phyloP scores from a whole-genome alignment of 1,140 invertebrate species.

The Pectinophora gossypiella region DNA sequence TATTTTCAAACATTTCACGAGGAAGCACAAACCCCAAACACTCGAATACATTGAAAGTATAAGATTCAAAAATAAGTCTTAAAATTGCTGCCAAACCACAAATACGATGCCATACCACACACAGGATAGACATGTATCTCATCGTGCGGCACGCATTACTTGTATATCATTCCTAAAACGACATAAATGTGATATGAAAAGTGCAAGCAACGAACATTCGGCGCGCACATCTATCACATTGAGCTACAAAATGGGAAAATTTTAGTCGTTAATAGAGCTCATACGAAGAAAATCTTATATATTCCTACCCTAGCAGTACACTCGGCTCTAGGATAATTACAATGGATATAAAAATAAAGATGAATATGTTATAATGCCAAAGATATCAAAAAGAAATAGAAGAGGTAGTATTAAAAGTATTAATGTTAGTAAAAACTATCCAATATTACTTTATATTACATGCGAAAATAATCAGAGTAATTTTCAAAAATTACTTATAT shows the following conservation, averaged over 20 bases:
- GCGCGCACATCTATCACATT: too few relatives aligned
- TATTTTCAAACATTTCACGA: neutral
- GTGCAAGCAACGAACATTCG: too few relatives aligned
- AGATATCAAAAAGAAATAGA: neutral
- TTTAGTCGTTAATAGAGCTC: too few relatives aligned
- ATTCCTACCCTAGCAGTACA: too few relatives aligned
- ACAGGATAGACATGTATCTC: too few relatives aligned
- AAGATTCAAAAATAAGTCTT: neutral
- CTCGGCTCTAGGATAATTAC: neutral
- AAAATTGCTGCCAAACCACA: neutral
- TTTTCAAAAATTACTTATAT: too few relatives aligned
- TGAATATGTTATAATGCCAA: neutral
- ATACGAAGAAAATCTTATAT: neutral
- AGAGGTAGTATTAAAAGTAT: neutral
- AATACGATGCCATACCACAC: too few relatives aligned
- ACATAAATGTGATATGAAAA: too few relatives aligned
- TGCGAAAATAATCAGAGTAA: neutral
- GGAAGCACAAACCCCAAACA: neutral
- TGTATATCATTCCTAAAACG: too few relatives aligned
- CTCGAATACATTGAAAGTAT: neutral
- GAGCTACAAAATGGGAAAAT: too few relatives aligned
- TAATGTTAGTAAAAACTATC: neutral
- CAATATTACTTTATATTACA: neutral
- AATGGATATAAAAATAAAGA: neutral
- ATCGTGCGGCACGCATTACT: too few relatives aligned